These are phyloP conservation scores for Trogon melanurus DNA, from an alignment of 2,113 vertebrate species.

Conservation along the genomic window DNA sequence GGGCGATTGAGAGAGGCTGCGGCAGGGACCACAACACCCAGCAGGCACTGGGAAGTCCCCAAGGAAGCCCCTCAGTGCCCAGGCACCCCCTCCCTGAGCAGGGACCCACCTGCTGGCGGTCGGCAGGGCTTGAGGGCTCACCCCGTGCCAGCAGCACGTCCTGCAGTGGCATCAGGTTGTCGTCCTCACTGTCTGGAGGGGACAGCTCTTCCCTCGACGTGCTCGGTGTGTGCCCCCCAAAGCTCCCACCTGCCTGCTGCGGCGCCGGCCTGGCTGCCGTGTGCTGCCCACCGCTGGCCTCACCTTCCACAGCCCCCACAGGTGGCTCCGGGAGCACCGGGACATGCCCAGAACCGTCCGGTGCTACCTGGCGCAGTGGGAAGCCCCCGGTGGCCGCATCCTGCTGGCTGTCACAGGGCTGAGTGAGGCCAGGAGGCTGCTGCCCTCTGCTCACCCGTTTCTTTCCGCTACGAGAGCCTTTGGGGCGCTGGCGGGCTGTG, in stretches of 20 bases:
- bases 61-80: fast-evolving
- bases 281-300: fast-evolving
- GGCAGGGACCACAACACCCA: fast-evolving
- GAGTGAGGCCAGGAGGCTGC: not conserved
- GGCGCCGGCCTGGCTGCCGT: fast-evolving
- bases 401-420: not conserved
- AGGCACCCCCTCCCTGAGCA: not conserved
- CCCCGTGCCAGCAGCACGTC: not conserved
- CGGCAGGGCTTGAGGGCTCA: fast-evolving
- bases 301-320: not conserved
- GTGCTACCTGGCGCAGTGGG: fast-evolving
- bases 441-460: not conserved
- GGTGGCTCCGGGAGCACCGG: no score
- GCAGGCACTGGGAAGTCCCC: fast-evolving
- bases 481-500: not conserved
- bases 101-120: not conserved
- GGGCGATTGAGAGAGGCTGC: not conserved
- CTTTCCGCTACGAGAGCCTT: not conserved
- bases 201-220: fast-evolving
- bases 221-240: not conserved
- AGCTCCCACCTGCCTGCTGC: no score
- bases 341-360: fast-evolving
- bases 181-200: not conserved
- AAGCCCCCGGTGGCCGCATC: fast-evolving
- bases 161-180: not conserved